These are phyloP conservation scores for Cryptosula pallasiana DNA, from an alignment of 2,888 invertebrate species.

Conservation along the genomic window DNA sequence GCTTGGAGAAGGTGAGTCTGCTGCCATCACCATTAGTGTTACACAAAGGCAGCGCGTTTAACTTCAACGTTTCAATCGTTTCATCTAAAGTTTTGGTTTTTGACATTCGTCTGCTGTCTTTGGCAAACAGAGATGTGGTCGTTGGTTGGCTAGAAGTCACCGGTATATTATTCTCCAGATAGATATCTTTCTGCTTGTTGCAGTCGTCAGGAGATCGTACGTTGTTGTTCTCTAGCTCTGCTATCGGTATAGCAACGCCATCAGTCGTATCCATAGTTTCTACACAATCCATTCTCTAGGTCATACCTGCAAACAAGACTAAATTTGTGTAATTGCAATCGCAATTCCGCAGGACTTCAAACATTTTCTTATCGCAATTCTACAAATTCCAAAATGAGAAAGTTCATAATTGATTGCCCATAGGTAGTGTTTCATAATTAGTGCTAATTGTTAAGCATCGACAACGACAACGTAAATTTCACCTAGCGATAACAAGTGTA, in stretches of 20 bases:
- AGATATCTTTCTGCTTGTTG: neutral
- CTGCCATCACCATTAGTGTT: neutral
- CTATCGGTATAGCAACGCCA: neutral
- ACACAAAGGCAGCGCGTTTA: neutral
- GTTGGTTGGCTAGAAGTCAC: neutral
- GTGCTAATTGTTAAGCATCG: no score
- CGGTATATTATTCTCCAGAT: neutral
- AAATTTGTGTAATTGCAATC: neutral
- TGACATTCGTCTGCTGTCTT: neutral
- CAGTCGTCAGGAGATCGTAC: neutral
- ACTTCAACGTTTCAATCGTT: conserved; percentile 1
- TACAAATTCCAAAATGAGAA: no score
- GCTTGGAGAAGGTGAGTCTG: neutral
- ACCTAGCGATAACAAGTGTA: no score
- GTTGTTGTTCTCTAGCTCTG: neutral
- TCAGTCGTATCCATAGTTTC: neutral
- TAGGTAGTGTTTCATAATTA: no score
- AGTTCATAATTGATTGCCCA: no score
- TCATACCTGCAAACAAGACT: conserved; percentile 2
- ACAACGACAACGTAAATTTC: no score
- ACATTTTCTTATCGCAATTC: no score
- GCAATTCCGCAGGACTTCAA: no score
- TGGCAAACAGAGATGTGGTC: neutral
- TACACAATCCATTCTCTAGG: neutral
- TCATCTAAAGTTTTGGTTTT: neutral